Conservation (phyloP, 2,797 vertebrate genomes). For the Danionella dracula region DNA sequence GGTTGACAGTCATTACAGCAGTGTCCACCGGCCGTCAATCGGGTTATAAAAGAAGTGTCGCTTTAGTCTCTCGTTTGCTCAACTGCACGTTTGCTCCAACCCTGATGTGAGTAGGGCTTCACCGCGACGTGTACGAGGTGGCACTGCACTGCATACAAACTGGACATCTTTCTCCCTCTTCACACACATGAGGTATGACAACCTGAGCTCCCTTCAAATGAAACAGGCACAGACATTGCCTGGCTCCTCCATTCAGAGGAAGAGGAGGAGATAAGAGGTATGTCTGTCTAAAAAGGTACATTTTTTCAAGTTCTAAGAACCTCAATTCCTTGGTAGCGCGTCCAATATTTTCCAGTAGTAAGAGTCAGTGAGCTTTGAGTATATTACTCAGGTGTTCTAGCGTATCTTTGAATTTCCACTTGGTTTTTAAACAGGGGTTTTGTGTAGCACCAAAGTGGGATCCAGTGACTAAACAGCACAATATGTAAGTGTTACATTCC, state of each 20-base stretch:
- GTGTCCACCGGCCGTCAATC: conserved; percentile 15
- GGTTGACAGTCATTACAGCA: conserved; percentile 19
- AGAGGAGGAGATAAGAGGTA: conserved; percentile 35
- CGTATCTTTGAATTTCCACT: conserved; percentile 26
- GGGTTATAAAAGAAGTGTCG: conserved; percentile 34
- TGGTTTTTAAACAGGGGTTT: conserved; percentile 7
- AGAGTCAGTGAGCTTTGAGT: conserved; percentile 3
- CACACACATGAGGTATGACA: conserved; percentile 59
- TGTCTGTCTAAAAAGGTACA: conserved; percentile 35
- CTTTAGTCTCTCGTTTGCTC: conserved; percentile 16
- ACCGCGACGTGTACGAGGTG: conserved; percentile 34
- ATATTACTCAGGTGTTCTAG: not conserved
- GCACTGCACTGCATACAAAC: conserved; percentile 45
- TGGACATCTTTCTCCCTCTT: conserved; percentile 49
- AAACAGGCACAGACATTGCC: conserved; percentile 33
- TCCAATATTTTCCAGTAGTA: conserved; percentile 18
- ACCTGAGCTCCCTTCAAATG: conserved; percentile 44
- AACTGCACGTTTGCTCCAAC: conserved; percentile 27
- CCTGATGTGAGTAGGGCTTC: conserved; percentile 25
- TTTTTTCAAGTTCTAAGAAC: conserved; percentile 36
- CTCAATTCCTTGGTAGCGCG: conserved; percentile 19
- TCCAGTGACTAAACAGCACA: conserved; percentile 54
- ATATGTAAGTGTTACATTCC: conserved; percentile 68
- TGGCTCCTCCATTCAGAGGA: conserved; percentile 31
- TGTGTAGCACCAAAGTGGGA: conserved; percentile 71